phyloP scores from a whole-genome alignment of 2,888 invertebrate species.

The Phrixothrix hirtus region DNA sequence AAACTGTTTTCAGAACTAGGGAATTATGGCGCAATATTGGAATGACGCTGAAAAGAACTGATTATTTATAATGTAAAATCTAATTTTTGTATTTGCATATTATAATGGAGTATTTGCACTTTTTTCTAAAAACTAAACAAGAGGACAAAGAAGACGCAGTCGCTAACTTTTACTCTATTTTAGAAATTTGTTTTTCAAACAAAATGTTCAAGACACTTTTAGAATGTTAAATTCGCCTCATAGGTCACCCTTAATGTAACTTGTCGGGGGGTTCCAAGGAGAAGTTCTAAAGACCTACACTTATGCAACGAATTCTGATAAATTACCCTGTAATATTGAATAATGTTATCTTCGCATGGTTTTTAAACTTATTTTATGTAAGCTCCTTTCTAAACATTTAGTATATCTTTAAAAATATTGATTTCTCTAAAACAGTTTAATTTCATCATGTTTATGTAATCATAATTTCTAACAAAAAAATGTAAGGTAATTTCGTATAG shows the following conservation, averaged over 20 bases:
- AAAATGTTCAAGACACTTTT: constrained; percentile 50
- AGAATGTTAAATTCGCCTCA: constrained; percentile 51
- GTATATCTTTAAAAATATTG: no score
- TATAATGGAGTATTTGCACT: constrained; percentile 35
- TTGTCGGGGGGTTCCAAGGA: constrained; percentile 34
- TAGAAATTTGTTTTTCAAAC: constrained; percentile 54
- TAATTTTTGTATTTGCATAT: constrained; percentile 40
- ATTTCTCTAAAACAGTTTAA: no score
- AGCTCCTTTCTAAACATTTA: no score
- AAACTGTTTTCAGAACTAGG: constrained; percentile 7
- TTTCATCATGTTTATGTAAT: no score
- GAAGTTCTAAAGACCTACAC: constrained; percentile 34
- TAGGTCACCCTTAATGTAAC: constrained; percentile 50
- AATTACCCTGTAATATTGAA: constrained; percentile 41
- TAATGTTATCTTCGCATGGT: constrained; percentile 13
- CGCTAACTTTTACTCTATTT: constrained; percentile 51
- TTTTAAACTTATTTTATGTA: constrained; percentile 15
- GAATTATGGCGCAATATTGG: no score
- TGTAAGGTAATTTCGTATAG: no score
- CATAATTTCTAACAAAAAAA: no score
- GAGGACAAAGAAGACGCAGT: constrained; percentile 25
- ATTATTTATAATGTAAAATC: constrained; percentile 36
- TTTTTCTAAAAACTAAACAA: constrained; percentile 21
- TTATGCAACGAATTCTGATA: constrained; percentile 47
- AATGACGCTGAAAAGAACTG: constrained; percentile 13